These are phyloP conservation scores for Amblyteles armatorius DNA, from an alignment of 2,888 invertebrate species.

Conservation along the genomic window DNA sequence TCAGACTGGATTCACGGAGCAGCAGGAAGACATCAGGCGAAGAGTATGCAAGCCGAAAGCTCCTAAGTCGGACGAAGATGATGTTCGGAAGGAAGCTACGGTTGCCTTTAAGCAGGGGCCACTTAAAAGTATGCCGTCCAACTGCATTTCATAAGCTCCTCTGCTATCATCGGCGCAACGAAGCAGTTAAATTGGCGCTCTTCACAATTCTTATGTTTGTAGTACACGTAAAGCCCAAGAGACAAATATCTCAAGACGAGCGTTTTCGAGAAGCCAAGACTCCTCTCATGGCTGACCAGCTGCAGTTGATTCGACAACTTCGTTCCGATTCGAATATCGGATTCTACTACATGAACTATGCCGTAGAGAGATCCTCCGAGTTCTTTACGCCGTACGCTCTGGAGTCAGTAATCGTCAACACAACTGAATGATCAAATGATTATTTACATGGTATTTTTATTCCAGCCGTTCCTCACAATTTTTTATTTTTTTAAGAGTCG, in stretches of 20 bases:
- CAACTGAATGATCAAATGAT: not conserved
- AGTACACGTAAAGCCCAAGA: conserved; percentile 59
- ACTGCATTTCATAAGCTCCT: not conserved
- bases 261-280: not conserved
- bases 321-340: conserved; percentile 86
- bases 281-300: conserved; percentile 81
- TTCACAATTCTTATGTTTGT: not conserved
- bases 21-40: conserved; percentile 84
- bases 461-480: not conserved
- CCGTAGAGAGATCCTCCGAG: conserved; percentile 90
- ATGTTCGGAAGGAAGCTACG: not conserved
- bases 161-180: not conserved
- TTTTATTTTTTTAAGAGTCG: conserved; percentile 86
- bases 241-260: conserved; percentile 4
- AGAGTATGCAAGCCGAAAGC: conserved; percentile 79
- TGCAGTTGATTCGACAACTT: conserved; percentile 85
- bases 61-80: conserved; percentile 43
- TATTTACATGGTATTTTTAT: not conserved
- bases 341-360: conserved; percentile 92
- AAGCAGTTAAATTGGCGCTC: not conserved
- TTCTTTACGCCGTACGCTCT: conserved; percentile 91
- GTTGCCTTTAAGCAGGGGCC: conserved; percentile 49
- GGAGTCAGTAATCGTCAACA: conserved; percentile 85
- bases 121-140: conserved; percentile 60
- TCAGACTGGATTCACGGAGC: conserved; percentile 86